Evolutionary conservation across 1,140 invertebrate species (phyloP).

Genomic region (Aethina tumida): DNA sequence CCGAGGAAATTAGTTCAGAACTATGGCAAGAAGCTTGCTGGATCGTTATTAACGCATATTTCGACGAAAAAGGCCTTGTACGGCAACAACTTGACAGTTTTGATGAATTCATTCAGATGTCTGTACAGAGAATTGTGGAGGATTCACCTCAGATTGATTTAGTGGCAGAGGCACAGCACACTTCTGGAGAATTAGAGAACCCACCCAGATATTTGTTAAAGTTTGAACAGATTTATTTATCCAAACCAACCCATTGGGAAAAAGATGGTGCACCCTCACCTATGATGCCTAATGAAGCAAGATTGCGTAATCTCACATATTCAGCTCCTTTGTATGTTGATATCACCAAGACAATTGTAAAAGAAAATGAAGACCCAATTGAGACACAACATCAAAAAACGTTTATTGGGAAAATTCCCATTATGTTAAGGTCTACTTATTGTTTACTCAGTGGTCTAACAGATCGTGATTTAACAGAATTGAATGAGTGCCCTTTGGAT

Average conservation of each 20-base stretch:
- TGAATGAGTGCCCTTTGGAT: conserved; percentile 98
- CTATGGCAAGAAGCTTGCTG: conserved; percentile 99
- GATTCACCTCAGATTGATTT: conserved; percentile 96
- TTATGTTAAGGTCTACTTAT: conserved; percentile 96
- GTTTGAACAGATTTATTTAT: conserved; percentile 98
- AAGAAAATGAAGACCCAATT: conserved; percentile 82
- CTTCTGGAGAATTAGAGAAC: conserved; percentile 81
- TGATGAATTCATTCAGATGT: conserved; percentile 99
- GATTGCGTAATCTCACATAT: conserved; percentile 81
- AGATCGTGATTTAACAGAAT: conserved; percentile 95
- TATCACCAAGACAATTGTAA: conserved; percentile 91
- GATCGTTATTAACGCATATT: conserved; percentile 99
- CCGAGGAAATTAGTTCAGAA: conserved; percentile 86
- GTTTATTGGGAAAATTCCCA: conserved; percentile 98
- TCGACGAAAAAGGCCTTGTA: conserved; percentile 98
- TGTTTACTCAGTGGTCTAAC: conserved; percentile 87
- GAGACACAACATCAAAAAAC: conserved; percentile 95
- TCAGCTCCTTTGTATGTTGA: conserved; percentile 98
- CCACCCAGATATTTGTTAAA: conserved; percentile 88
- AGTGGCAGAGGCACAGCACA: conserved; percentile 95
- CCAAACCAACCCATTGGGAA: conserved; percentile 99
- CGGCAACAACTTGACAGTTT: conserved; percentile 97
- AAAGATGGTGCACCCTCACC: conserved; percentile 97
- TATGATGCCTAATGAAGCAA: conserved; percentile 99
- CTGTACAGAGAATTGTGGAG: conserved; percentile 96